Conservation (phyloP, 1,140 invertebrate genomes). For the Drosophila azteca region DNA sequence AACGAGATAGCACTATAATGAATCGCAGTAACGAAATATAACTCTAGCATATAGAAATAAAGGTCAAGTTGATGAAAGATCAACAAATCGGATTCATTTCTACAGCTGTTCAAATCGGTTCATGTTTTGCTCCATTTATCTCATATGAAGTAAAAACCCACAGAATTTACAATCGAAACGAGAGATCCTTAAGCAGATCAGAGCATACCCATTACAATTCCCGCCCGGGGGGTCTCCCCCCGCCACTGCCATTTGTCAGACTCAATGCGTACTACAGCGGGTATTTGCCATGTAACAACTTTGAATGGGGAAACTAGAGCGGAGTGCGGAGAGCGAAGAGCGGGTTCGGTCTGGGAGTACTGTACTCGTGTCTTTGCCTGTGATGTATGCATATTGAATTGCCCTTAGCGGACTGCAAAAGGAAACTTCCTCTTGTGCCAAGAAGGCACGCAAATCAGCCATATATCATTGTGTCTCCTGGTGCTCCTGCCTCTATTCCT, state of each 20-base stretch:
- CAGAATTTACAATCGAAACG: too few relatives aligned
- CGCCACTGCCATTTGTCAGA: slow-evolving; percentile 64
- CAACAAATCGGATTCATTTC: too few relatives aligned
- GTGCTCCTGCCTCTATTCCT: slow-evolving; percentile 17
- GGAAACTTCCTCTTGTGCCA: slow-evolving; percentile 41
- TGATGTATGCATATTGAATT: slow-evolving; percentile 78
- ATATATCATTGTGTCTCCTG: slow-evolving; percentile 77
- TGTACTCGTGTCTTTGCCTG: slow-evolving; percentile 44
- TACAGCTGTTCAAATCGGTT: too few relatives aligned
- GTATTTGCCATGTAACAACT: slow-evolving; percentile 51
- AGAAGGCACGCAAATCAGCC: slow-evolving; percentile 69
- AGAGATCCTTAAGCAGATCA: slow-evolving; percentile 16
- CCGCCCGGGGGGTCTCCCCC: not conserved
- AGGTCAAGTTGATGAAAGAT: too few relatives aligned
- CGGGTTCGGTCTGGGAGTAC: slow-evolving; percentile 3
- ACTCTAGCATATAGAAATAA: too few relatives aligned
- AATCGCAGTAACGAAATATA: too few relatives aligned
- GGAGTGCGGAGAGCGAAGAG: not conserved
- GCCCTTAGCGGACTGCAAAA: slow-evolving; percentile 52
- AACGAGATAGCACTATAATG: too few relatives aligned
- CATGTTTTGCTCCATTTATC: too few relatives aligned
- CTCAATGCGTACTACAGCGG: slow-evolving; percentile 48
- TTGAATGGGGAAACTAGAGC: slow-evolving; percentile 15
- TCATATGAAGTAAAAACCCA: not conserved
- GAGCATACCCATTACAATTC: not conserved